Percentiles rank a stretch among this genome's conserved stretches.
phyloP scores from a whole-genome alignment of 2,888 invertebrate species.

The Eurytoma californica region DNA sequence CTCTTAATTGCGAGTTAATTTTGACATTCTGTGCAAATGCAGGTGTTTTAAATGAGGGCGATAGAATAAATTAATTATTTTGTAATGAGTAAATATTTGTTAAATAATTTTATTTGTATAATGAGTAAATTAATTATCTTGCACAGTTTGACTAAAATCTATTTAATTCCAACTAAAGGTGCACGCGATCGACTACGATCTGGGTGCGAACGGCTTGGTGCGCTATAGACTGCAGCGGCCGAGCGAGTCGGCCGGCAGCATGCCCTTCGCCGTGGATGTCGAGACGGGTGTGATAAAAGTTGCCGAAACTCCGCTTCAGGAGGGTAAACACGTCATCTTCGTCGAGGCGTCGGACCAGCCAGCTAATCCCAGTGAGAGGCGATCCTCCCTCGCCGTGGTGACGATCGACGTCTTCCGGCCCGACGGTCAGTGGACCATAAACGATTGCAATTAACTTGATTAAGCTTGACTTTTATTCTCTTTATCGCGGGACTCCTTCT shows the following conservation, averaged over 20 bases:
- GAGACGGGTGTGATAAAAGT: constrained; percentile 83
- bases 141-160: too few relatives aligned
- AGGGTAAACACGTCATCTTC: constrained; percentile 87
- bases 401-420: constrained; percentile 84
- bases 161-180: constrained; percentile 71
- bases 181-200: constrained; percentile 88
- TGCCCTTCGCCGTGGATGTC: constrained; percentile 84
- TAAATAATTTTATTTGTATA: too few relatives aligned
- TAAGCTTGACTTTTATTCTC: neutral
- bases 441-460: neutral
- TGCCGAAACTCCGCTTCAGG: constrained; percentile 79
- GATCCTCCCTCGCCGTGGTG: constrained; percentile 90
- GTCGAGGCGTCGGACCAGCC: constrained; percentile 91
- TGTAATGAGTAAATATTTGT: too few relatives aligned
- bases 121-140: too few relatives aligned
- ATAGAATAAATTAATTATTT: too few relatives aligned
- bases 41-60: too few relatives aligned
- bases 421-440: constrained; percentile 65
- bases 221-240: constrained; percentile 84
- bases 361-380: constrained; percentile 87
- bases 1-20: too few relatives aligned
- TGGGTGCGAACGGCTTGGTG: constrained; percentile 86
- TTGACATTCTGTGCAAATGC: too few relatives aligned
- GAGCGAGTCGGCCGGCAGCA: constrained; percentile 80
- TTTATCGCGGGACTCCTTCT: neutral